Base-by-base conservation (phyloP, 2,888 invertebrate genomes). In the Epistrophe grossulariae region DNA sequence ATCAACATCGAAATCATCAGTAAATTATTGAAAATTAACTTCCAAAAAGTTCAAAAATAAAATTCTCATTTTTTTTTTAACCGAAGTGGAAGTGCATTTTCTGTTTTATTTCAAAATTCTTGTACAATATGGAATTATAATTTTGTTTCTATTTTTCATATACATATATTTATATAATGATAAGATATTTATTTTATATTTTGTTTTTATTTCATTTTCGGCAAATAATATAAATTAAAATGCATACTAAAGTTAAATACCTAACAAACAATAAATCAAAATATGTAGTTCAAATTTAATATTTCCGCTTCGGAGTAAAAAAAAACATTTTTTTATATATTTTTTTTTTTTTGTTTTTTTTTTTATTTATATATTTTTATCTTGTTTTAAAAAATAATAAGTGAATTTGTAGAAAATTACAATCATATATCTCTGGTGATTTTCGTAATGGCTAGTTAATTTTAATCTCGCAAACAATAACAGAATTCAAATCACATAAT, bases 81-180 rank as follows among this genome's bases (percentile, higher is more conserved):
- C 84, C 84, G 84, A 85, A 85, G 84, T 81, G 84, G 84, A 85
- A 85, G 78, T 85, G 77, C 82, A 73, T 81, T 80, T 70, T 66
- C 19, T 80, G 72, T 78, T 66, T 74, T 72, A 72, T 74, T 84
- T 81, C 81, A 81, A 81, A 81, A 78, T 73, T 85, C 77, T 85
- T 85, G 81, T 85, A 85, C 84, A 85, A 50, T 85, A 78, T 85
- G 81, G 77, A 85, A 85, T 73, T 73, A 81, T 78, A 81, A 77
- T 73, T 72, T 68, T 50, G 31, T 66, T 55, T 66, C 11, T 64
- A 24, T n/a, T 57, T 28, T 40, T 68, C 19, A 24, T 40, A 43
- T 38, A 57, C 17, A 60, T 74, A n/a, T 68, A 52, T 59, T 17
- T 35, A 19, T 50, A 70, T 70, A 70, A 62, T 62, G 38, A 28